These are phyloP conservation scores for Didymodactylos carnosus DNA, from an alignment of 2,888 invertebrate genomes.

Conservation along the genomic window DNA sequence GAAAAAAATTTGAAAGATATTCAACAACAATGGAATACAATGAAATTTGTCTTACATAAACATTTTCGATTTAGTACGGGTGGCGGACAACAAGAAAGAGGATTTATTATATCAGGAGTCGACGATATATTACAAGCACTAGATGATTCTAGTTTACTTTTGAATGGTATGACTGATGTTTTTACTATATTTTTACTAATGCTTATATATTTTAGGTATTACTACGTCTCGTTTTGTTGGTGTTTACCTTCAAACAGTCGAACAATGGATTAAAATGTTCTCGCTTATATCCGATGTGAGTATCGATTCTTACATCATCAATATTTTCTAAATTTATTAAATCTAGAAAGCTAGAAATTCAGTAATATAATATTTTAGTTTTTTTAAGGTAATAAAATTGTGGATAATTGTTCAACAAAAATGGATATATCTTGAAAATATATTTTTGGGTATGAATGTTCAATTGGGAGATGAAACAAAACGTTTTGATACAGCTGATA, in stretches of 20 bases:
- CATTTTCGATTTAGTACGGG: slow-evolving; percentile 23
- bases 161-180: background rate
- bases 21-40: slow-evolving; percentile 42
- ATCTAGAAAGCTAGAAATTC: background rate
- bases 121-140: slow-evolving; percentile 60
- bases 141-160: slow-evolving; percentile 61
- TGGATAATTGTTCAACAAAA: slow-evolving; percentile 68
- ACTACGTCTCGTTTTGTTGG: slow-evolving; percentile 51
- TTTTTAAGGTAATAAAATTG: slow-evolving; percentile 31
- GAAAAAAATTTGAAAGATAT: slow-evolving; percentile 64
- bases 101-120: slow-evolving; percentile 56
- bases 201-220: slow-evolving; percentile 59
- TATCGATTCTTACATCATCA: slow-evolving; percentile 40
- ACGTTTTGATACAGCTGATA: slow-evolving; percentile 72
- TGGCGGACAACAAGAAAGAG: slow-evolving; percentile 53
- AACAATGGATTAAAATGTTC: slow-evolving; percentile 62
- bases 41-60: slow-evolving; percentile 34
- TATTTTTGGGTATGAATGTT: background rate
- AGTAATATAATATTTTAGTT: background rate
- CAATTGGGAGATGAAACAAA: slow-evolving; percentile 72
- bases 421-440: slow-evolving; percentile 62
- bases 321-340: background rate
- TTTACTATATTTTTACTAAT: too few species aligned
- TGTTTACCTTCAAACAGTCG: slow-evolving; percentile 59
- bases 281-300: slow-evolving; percentile 63